These are phyloP conservation scores for Yoshiicerus persimilis DNA, from an alignment of 1,140 invertebrate genomes.

Conservation along the genomic window DNA sequence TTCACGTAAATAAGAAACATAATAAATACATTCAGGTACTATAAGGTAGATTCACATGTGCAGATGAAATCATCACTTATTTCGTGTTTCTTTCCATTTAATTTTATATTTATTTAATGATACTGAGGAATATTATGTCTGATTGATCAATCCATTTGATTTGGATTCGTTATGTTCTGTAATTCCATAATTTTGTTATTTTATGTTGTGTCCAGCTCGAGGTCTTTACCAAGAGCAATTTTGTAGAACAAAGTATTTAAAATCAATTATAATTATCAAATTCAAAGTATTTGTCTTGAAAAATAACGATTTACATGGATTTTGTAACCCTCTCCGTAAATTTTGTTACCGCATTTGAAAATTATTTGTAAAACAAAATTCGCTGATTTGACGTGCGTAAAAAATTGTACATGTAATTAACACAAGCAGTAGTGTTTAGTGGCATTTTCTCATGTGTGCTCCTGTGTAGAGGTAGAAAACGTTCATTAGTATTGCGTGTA, in stretches of 20 bases:
- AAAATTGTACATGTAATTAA: no score
- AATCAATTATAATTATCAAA: no score
- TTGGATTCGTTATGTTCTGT: neutral
- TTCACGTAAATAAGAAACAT: neutral
- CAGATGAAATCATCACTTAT: neutral
- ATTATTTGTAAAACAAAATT: no score
- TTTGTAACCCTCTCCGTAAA: no score
- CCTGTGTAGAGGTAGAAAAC: neutral
- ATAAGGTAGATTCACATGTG: neutral
- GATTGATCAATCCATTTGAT: neutral
- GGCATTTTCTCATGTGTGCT: neutral
- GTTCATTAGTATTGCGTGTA: neutral
- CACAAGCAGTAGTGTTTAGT: neutral
- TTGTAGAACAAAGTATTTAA: no score
- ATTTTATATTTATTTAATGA: neutral
- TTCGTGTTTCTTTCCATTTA: neutral
- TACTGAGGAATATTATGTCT: neutral
- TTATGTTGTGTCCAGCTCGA: neutral
- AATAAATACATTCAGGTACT: neutral
- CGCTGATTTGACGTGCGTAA: no score
- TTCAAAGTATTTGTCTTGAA: no score
- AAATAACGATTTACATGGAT: no score
- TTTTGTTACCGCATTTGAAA: no score
- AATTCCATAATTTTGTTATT: neutral
- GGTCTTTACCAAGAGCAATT: no score